Base-by-base conservation (phyloP, 2,888 invertebrate genomes). In the Gymnocheta viridis region DNA sequence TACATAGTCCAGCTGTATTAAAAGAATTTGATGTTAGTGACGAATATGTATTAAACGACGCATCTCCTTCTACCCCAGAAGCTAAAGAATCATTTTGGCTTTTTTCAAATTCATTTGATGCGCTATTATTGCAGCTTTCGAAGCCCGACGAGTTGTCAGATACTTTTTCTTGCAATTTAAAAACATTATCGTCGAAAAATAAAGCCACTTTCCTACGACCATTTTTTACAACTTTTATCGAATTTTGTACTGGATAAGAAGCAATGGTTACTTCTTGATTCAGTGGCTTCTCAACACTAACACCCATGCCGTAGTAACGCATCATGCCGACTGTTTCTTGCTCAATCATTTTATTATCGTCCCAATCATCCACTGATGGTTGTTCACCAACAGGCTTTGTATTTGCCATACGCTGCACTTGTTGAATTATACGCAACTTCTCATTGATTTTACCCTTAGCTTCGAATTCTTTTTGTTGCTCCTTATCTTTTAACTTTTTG, bases 281-380 rank as follows among this genome's bases (percentile, higher is more conserved):
- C 7, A 86, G 77, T 0, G 85, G 58, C n/a, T 85, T 80, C 6
- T 89, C 88, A 2, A 87, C 62, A 85, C 89, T 88, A 4, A 88
- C 87, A n/a, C 85, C 87, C 54, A 89, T 77, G 2, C 90, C 91
- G 41, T 87, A 86, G 58, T 88, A 88, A 2, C 91, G 87, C 89
- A 91, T 90, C 87, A 91, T 87, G 0, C 89, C 89, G 3, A 91
- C 64, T 0, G 88, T 88, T 86, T 91, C 91, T 5, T 60, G 81
- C 32, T 91, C 91, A 2, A 87, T 76, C 0, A 87, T 88, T n/a
- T 87, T 87, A 10, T 73, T 82, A 29, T 89, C 87, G 0, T 91
- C 86, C 89, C 88, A 90, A 77, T 91, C 91, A 0, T 87, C 79
- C 64, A 89, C 27, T 0, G 88, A 86, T 1, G 91, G 88, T 41